Base-by-base conservation (phyloP, 2,888 invertebrate genomes). In the Panorpa germanica region DNA sequence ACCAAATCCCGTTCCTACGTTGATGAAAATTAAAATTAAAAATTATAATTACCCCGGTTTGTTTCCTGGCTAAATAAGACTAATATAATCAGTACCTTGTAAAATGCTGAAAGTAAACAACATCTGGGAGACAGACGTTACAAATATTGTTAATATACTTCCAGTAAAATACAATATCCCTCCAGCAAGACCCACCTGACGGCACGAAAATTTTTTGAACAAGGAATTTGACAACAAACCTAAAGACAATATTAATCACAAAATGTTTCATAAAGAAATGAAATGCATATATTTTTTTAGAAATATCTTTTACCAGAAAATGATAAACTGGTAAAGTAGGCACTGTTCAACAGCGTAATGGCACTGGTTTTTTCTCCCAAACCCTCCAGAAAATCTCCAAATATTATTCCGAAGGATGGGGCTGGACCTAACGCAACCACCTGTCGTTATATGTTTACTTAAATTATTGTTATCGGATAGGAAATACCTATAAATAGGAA, bases 321-420 rank as follows among this genome's bases (percentile, higher is more conserved):
- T 5, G 69, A 70, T 13, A 65, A 55, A 11, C 65, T 65, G 32
- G 69, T 63, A 46, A 68, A 70, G 39, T 74, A 74, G 2, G 74
- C 61, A 13, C 74, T 72, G 41, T 71, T 76, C 4, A 74, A 65
- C 13, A 76, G 48, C 1, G 80, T 71, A 8, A 71, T 59, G 0
- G 71, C 74, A 34, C 72, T 70, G 0, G 76, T 74, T 40, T 69
- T 70, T 27, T 68, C 70, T 15, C 72, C 74, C 11, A 65, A 52
- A 16, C 59, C 60, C 33, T 63, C 54, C 31, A 80, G 60, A 43
- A 78, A 76, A 31, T 70, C 64, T 15, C 73, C 70, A 42, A 70
- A 80, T 25, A 78, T 49, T 28, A 78, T 59, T 1, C 72, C 72
- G 40, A 77, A 77, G 0, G 72, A 73, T 11, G 71, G 63, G 18